Evolutionary conservation across 2,888 invertebrate species (phyloP).

Genomic region (Aleiodes testaceus): DNA sequence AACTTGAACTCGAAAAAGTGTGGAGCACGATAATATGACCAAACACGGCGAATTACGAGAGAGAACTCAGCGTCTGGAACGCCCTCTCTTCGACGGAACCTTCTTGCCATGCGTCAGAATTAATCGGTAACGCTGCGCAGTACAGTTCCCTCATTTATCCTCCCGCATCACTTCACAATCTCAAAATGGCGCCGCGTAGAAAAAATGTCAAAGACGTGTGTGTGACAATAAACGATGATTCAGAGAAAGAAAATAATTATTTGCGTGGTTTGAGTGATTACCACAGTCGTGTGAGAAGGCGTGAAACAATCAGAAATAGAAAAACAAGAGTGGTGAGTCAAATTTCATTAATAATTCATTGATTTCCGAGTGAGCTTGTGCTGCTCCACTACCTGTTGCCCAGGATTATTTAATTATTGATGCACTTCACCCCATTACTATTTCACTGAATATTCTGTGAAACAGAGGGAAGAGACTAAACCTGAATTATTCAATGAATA

Average conservation of each 20-base stretch:
- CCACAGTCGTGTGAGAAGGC: conserved; percentile 61
- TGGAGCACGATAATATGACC: conserved; percentile 42
- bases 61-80: not conserved
- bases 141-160: not conserved
- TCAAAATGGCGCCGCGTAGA: conserved; percentile 67
- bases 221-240: conserved; percentile 47
- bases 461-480: not conserved
- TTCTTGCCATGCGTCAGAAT: not conserved
- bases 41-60: conserved; percentile 51
- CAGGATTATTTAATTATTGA: not conserved
- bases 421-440: not conserved
- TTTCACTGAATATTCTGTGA: conserved; percentile 5
- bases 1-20: not conserved
- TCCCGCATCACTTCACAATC: too few species aligned
- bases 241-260: conserved; percentile 65
- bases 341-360: not conserved
- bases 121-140: not conserved
- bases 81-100: not conserved
- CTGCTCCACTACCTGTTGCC: conserved; percentile 46
- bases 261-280: conserved; percentile 64
- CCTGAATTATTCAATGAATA: too few species aligned
- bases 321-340: conserved; percentile 59
- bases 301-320: conserved; percentile 62
- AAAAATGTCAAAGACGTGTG: conserved; percentile 54
- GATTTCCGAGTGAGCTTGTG: not conserved